phyloP scores from a whole-genome alignment of 2,888 invertebrate genomes.

The Schizotus pectinicornis region DNA sequence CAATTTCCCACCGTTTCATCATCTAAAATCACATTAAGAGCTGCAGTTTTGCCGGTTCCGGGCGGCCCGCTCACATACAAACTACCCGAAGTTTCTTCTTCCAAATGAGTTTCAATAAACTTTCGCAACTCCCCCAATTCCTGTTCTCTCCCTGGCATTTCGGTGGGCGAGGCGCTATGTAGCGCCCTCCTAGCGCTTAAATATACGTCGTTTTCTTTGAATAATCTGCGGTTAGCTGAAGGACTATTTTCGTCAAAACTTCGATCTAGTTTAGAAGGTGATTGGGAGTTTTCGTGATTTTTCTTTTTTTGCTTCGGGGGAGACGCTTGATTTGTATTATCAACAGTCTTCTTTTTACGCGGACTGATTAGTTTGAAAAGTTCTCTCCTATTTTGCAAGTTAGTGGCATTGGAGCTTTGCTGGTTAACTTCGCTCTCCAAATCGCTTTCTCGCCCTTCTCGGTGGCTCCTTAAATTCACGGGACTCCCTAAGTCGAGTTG shows the following conservation, averaged over 20 bases:
- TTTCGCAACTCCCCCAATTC: slow-evolving; percentile 73
- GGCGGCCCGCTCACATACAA: slow-evolving; percentile 96
- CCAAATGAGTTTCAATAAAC: slow-evolving; percentile 73
- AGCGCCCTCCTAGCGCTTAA: slow-evolving; percentile 54
- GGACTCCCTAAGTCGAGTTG: neutral
- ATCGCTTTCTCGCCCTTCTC: no score
- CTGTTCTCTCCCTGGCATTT: slow-evolving; percentile 77
- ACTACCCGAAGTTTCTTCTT: slow-evolving; percentile 73
- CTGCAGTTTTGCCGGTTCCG: slow-evolving; percentile 96
- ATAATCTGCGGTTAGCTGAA: slow-evolving; percentile 13
- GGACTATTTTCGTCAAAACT: slow-evolving; percentile 4
- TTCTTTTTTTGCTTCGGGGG: slow-evolving; percentile 53
- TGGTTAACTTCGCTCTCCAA: no score
- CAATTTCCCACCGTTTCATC: slow-evolving; percentile 43
- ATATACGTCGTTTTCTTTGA: slow-evolving; percentile 38
- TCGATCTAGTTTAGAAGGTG: neutral
- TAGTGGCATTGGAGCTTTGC: slow-evolving; percentile 3
- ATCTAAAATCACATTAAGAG: slow-evolving; percentile 75
- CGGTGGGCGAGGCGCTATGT: slow-evolving; percentile 51
- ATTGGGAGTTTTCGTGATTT: slow-evolving; percentile 13
- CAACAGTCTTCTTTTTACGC: slow-evolving; percentile 25
- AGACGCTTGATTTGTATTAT: slow-evolving; percentile 39
- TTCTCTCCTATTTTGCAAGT: slow-evolving; percentile 10
- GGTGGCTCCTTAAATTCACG: neutral
- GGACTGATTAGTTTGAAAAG: slow-evolving; percentile 17